Evolutionary conservation across 1,140 invertebrate genomes (phyloP).

Genomic region (Atta cephalotes): DNA sequence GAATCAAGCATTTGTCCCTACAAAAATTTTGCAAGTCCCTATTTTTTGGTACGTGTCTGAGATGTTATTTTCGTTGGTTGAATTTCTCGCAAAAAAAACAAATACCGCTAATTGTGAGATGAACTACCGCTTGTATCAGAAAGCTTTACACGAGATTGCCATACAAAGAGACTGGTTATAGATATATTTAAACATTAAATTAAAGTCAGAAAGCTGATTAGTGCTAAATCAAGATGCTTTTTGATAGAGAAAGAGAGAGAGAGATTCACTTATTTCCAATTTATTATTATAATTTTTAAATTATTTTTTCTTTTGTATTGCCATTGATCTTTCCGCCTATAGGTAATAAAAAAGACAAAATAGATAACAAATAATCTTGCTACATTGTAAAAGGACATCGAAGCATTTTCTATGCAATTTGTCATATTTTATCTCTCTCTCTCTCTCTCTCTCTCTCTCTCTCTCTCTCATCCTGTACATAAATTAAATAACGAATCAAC

Average conservation of each 20-base stretch:
- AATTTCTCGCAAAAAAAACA: not conserved
- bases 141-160: not conserved
- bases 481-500: slow-evolving; percentile 38
- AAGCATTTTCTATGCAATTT: not conserved
- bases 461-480: not conserved
- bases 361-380: not conserved
- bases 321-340: not conserved
- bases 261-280: not conserved
- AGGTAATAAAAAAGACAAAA: slow-evolving; percentile 20
- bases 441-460: not conserved
- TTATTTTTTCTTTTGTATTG: slow-evolving; percentile 15
- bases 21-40: slow-evolving; percentile 28
- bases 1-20: slow-evolving; percentile 43
- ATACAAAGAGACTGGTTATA: not conserved
- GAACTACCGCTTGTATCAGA: not conserved
- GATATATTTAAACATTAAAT: not conserved
- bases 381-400: not conserved
- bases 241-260: no score
- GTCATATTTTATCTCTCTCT: no score
- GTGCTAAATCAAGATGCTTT: not conserved
- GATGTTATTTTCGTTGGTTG: slow-evolving; percentile 37
- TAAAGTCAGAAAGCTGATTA: not conserved
- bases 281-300: not conserved
- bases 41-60: slow-evolving; percentile 14
- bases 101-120: slow-evolving; percentile 17